Conservation (phyloP, 2,113 vertebrate genomes). For the Tretioscincus oriximinensis region DNA sequence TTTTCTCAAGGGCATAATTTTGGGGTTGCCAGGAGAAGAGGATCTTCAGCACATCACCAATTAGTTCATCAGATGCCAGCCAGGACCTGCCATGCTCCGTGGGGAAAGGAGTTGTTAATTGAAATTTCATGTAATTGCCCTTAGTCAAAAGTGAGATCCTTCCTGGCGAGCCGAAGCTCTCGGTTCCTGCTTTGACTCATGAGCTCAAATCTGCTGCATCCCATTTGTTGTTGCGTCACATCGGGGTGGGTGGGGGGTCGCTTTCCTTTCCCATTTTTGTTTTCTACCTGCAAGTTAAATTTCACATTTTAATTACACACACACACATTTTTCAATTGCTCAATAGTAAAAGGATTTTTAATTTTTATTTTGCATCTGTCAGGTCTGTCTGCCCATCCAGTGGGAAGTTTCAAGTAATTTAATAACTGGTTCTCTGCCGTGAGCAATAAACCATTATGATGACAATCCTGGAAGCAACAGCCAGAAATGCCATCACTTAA, state of each 20-base stretch:
- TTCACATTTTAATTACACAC: not conserved
- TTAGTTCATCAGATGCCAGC: slow-evolving; percentile 21
- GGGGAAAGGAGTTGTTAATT: slow-evolving; percentile 13
- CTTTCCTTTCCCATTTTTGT: no score
- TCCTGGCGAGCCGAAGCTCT: not conserved
- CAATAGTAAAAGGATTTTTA: not conserved
- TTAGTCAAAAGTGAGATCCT: slow-evolving; percentile 9
- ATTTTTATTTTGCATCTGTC: no score
- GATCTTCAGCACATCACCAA: slow-evolving; percentile 11
- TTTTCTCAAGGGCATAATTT: slow-evolving; percentile 18
- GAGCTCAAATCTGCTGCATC: not conserved
- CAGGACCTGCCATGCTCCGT: not conserved
- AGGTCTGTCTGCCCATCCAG: no score
- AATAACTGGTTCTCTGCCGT: no score
- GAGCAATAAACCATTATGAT: no score
- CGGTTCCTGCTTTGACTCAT: not conserved
- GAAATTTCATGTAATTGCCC: slow-evolving; percentile 16
- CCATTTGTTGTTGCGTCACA: not conserved
- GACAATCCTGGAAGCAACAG: no score
- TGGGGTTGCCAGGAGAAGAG: not conserved
- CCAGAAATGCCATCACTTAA: no score
- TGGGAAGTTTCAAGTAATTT: no score
- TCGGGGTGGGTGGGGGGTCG: no score
- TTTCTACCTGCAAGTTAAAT: not conserved
- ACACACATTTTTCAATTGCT: not conserved